Conservation (phyloP, 2,888 invertebrate species). For the Synergus itoensis region DNA sequence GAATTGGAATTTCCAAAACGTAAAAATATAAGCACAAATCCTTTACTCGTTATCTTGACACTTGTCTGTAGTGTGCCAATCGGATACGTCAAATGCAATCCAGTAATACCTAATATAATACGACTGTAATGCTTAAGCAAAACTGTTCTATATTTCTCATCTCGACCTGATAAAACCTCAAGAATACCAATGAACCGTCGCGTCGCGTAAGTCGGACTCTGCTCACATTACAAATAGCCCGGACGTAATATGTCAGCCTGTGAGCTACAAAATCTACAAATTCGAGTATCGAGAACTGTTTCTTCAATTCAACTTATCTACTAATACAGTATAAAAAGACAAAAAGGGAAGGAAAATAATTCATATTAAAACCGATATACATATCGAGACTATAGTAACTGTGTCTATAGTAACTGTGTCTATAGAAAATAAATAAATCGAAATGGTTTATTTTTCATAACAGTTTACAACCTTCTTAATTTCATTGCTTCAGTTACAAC, state of each 20-base stretch:
- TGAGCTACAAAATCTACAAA: not conserved
- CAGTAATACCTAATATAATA: not conserved
- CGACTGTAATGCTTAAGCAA: conserved; percentile 2
- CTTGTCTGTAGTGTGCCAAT: not conserved
- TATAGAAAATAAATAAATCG: no score
- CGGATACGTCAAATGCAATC: not conserved
- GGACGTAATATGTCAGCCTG: conserved; percentile 65
- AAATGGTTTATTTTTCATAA: no score
- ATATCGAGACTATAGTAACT: no score
- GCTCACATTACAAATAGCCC: conserved; percentile 61
- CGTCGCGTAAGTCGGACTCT: conserved; percentile 54
- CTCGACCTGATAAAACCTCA: conserved; percentile 54
- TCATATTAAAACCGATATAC: no score
- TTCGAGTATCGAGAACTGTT: not conserved
- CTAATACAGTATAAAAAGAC: not conserved
- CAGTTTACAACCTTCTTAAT: no score
- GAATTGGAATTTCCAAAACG: not conserved
- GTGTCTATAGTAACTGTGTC: no score
- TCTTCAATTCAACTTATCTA: not conserved
- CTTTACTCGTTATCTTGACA: not conserved
- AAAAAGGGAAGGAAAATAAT: not conserved
- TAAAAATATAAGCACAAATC: conserved; percentile 1
- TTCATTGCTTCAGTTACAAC: no score
- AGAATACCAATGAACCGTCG: conserved; percentile 69
- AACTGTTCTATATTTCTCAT: not conserved